Conservation (phyloP, 2,888 invertebrate genomes). For the Ceraclea dissimilis region DNA sequence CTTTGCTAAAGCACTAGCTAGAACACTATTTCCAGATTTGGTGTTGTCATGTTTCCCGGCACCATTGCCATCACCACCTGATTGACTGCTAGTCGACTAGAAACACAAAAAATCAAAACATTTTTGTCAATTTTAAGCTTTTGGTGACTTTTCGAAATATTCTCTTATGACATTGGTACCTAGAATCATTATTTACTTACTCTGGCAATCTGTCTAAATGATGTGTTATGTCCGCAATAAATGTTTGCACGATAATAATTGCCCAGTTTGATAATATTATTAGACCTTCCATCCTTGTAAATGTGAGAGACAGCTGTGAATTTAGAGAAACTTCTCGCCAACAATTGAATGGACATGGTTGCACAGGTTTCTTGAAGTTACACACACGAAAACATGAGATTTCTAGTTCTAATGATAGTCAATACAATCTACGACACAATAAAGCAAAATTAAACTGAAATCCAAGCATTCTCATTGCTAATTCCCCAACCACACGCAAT, state of each 20-base stretch:
- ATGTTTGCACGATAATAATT: background rate
- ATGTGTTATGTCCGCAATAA: background rate
- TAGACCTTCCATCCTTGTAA: background rate
- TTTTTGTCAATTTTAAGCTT: too few species aligned
- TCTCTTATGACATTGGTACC: too few species aligned
- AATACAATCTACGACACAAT: too few species aligned
- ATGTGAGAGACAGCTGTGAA: background rate
- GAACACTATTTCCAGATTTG: slow-evolving; percentile 40
- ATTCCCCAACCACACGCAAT: too few species aligned
- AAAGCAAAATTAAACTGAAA: too few species aligned
- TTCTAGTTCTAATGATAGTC: too few species aligned
- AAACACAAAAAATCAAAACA: background rate
- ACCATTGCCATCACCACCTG: background rate
- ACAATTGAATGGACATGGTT: background rate
- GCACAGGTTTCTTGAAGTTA: too few species aligned
- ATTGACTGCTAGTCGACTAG: slow-evolving; percentile 3
- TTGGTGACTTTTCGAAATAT: too few species aligned
- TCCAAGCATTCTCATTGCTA: too few species aligned
- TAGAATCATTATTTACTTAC: background rate
- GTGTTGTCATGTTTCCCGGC: background rate
- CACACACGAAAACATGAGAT: too few species aligned
- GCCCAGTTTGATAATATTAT: background rate
- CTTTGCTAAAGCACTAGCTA: slow-evolving; percentile 45
- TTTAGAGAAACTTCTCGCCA: background rate
- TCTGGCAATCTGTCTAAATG: background rate